These are phyloP conservation scores for Dendrolimus punctatus DNA, from an alignment of 1,140 invertebrate species.

Conservation along the genomic window DNA sequence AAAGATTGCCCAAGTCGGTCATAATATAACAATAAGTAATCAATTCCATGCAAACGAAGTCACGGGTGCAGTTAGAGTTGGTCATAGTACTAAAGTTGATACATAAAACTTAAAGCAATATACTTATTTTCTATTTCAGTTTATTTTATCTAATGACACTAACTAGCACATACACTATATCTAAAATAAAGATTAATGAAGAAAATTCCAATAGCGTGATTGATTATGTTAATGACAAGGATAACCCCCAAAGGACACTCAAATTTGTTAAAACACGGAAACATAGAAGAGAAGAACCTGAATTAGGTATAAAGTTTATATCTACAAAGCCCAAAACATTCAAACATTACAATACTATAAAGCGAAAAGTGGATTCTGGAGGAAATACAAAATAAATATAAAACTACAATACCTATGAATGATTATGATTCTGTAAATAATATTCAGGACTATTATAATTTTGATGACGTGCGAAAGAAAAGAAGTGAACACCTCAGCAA, in stretches of 20 bases:
- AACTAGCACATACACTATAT: slow-evolving; percentile 43
- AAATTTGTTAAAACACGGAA: background rate
- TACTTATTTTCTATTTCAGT: slow-evolving; percentile 32
- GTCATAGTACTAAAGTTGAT: no score
- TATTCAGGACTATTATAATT: background rate
- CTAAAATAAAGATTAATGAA: slow-evolving; percentile 42
- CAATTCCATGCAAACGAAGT: no score
- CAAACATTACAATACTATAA: slow-evolving; percentile 7
- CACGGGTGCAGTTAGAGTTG: no score
- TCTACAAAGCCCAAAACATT: no score
- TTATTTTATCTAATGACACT: slow-evolving; percentile 59
- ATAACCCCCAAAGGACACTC: background rate
- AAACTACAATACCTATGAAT: slow-evolving; percentile 1
- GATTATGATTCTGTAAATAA: no score
- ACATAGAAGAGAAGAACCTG: background rate
- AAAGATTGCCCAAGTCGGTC: no score
- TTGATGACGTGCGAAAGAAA: slow-evolving; percentile 8
- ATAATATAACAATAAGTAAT: no score
- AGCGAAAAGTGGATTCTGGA: slow-evolving; percentile 10
- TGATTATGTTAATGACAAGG: slow-evolving; percentile 8
- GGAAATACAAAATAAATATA: slow-evolving; percentile 13
- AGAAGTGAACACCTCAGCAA: slow-evolving; percentile 7
- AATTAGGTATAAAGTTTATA: background rate
- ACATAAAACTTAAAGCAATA: background rate
- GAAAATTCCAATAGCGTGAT: slow-evolving; percentile 19